phyloP scores from a whole-genome alignment of 1,140 invertebrate species.

The Leptinotarsa defecta region DNA sequence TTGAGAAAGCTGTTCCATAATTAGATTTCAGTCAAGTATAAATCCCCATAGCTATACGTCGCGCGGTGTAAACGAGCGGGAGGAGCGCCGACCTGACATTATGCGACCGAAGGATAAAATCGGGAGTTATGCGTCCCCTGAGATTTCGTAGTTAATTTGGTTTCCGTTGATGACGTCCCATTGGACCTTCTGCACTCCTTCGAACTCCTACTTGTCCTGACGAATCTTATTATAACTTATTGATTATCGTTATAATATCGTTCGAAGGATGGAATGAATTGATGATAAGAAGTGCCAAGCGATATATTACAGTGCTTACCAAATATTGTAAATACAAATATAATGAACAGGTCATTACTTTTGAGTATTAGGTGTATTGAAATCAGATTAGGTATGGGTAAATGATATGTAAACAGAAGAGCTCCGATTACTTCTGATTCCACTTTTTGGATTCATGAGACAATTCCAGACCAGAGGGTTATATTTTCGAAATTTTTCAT shows the following conservation, averaged over 20 bases:
- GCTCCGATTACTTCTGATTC: too few relatives aligned
- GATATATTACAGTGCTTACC: too few relatives aligned
- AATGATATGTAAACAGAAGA: too few relatives aligned
- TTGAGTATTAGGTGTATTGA: too few relatives aligned
- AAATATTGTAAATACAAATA: too few relatives aligned
- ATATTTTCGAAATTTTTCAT: too few relatives aligned
- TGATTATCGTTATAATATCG: constrained; percentile 3
- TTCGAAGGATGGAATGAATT: too few relatives aligned
- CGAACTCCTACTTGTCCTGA: constrained; percentile 20
- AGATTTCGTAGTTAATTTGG: constrained; percentile 51
- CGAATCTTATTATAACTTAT: constrained; percentile 9
- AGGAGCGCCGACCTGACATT: constrained; percentile 24
- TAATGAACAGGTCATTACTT: too few relatives aligned
- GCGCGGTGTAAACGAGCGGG: constrained; percentile 24
- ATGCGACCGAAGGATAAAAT: constrained; percentile 49
- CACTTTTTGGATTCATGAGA: too few relatives aligned
- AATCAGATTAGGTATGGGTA: too few relatives aligned
- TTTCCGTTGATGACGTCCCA: constrained; percentile 51
- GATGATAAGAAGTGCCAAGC: too few relatives aligned
- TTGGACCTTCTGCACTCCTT: constrained; percentile 32
- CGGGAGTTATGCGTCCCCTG: constrained; percentile 48
- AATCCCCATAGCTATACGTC: constrained; percentile 20
- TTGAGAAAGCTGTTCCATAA: constrained; percentile 22
- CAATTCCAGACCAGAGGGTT: too few relatives aligned
- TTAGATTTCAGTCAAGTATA: constrained; percentile 26